phyloP scores from a whole-genome alignment of 2,113 vertebrate species.

The Bucco capensis region DNA sequence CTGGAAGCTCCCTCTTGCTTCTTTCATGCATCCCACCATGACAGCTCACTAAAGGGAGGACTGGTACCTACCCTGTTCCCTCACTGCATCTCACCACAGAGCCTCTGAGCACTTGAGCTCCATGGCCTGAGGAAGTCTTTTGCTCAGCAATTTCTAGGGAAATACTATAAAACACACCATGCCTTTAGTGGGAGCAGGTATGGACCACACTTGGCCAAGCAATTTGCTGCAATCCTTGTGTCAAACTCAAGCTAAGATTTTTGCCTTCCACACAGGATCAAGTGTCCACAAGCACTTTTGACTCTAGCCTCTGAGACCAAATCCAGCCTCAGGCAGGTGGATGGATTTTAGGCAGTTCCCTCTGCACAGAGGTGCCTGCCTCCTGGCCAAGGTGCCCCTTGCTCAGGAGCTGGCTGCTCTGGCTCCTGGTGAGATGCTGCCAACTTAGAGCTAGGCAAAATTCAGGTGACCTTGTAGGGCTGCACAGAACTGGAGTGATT shows the following conservation, averaged over 20 bases:
- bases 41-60: not conserved
- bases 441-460: not conserved
- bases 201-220: not conserved
- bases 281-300: not conserved
- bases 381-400: not conserved
- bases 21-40: accelerated
- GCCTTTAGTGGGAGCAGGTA: not conserved
- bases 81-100: not conserved
- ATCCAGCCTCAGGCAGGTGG: not conserved
- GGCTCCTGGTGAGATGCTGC: not conserved
- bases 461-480: not conserved
- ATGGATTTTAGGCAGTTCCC: not conserved
- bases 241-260: not conserved
- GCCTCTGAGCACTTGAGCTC: not conserved
- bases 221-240: not conserved
- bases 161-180: accelerated
- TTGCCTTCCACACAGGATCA: not conserved
- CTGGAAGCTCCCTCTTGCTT: not conserved
- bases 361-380: not conserved
- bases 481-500: not conserved
- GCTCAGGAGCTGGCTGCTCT: not conserved
- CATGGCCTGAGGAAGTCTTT: not conserved
- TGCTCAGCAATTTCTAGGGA: not conserved
- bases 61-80: not conserved
- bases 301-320: not conserved